phyloP scores from a whole-genome alignment of 1,140 invertebrate genomes.

The Tetragnatha versicolor region DNA sequence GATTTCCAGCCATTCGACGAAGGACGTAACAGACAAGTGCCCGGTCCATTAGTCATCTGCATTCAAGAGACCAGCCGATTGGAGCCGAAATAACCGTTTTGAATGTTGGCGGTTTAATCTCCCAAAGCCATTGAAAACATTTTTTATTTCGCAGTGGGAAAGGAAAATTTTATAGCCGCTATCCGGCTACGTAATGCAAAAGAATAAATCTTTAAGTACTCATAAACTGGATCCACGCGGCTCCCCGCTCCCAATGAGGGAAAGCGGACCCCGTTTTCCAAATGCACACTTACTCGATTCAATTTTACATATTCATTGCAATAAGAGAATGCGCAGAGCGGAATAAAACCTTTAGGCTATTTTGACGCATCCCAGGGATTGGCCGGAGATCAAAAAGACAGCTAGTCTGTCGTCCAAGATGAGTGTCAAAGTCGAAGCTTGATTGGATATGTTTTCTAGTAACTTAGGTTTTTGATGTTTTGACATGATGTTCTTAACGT shows the following conservation, averaged over 20 bases:
- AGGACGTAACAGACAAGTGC: too few relatives aligned
- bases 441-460: too few relatives aligned
- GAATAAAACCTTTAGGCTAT: too few relatives aligned
- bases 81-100: background rate
- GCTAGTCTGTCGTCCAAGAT: too few relatives aligned
- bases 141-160: conserved; percentile 1
- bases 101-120: background rate
- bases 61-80: conserved; percentile 3
- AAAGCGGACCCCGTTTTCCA: background rate
- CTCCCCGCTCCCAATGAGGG: background rate
- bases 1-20: too few relatives aligned
- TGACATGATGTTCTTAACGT: too few relatives aligned
- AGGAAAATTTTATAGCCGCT: background rate
- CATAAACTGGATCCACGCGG: conserved; percentile 28
- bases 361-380: too few relatives aligned
- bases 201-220: conserved; percentile 29
- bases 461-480: too few relatives aligned
- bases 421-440: too few relatives aligned
- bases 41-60: too few relatives aligned
- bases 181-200: background rate
- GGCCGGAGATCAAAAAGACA: too few relatives aligned
- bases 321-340: too few relatives aligned
- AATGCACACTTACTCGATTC: conserved; percentile 13
- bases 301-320: conserved; percentile 22
- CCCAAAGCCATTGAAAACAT: background rate